These are phyloP conservation scores for Miltochrista miniata DNA, from an alignment of 2,888 invertebrate genomes.

Conservation along the genomic window DNA sequence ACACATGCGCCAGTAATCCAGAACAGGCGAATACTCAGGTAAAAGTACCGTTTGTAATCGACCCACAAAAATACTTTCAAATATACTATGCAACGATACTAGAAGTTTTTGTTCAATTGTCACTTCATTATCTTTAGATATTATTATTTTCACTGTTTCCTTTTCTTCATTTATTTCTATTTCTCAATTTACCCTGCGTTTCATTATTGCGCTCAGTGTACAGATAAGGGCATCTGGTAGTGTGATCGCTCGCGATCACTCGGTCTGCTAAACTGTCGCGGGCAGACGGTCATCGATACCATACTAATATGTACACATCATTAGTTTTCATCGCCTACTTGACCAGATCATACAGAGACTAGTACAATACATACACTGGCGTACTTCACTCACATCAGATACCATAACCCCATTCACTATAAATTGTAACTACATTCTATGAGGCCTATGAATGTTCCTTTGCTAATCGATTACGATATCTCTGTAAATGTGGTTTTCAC, in stretches of 20 bases:
- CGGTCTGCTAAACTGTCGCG: slow-evolving; percentile 49
- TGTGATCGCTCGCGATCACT: slow-evolving; percentile 46
- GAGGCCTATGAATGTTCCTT: slow-evolving; percentile 73
- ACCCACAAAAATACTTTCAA: slow-evolving; percentile 80
- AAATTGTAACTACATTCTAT: slow-evolving; percentile 59
- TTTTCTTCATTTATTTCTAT: slow-evolving; percentile 63
- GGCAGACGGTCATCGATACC: slow-evolving; percentile 42
- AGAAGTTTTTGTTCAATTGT: slow-evolving; percentile 73
- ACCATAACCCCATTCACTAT: slow-evolving; percentile 76
- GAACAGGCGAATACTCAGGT: slow-evolving; percentile 89
- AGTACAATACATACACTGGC: slow-evolving; percentile 76
- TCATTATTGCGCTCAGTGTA: slow-evolving; percentile 74
- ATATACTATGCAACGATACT: slow-evolving; percentile 80
- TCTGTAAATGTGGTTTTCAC: not conserved
- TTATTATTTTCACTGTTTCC: slow-evolving; percentile 71
- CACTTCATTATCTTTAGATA: slow-evolving; percentile 78
- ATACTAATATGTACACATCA: slow-evolving; percentile 61
- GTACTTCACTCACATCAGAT: slow-evolving; percentile 80
- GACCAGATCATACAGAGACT: slow-evolving; percentile 74
- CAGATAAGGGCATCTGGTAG: slow-evolving; percentile 54
- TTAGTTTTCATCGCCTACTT: slow-evolving; percentile 74
- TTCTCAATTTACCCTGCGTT: slow-evolving; percentile 60
- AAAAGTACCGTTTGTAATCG: slow-evolving; percentile 82
- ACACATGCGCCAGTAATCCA: slow-evolving; percentile 89
- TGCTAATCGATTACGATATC: slow-evolving; percentile 62